These are phyloP conservation scores for Eubasilissa regina DNA, from an alignment of 1,140 invertebrate species.

Conservation along the genomic window DNA sequence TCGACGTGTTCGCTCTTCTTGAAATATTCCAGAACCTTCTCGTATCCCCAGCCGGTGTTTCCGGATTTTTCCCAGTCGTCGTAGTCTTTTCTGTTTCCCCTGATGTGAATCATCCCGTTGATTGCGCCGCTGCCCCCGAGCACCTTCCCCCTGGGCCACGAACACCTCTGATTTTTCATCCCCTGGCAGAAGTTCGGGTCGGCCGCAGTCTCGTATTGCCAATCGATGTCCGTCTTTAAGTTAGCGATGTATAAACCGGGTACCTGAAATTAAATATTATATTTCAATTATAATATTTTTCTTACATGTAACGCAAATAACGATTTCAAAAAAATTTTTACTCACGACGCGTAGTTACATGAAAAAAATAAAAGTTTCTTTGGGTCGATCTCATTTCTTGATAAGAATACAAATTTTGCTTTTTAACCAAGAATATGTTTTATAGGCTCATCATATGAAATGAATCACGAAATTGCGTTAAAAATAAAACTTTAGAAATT, in stretches of 20 bases:
- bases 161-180: conserved; percentile 64
- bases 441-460: too few relatives aligned
- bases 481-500: too few relatives aligned
- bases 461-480: too few relatives aligned
- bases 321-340: too few relatives aligned
- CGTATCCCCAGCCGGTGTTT: conserved; percentile 69
- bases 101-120: conserved; percentile 79
- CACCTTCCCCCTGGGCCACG: conserved; percentile 74
- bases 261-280: conserved; percentile 8
- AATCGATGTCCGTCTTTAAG: conserved; percentile 67
- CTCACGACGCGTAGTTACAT: too few relatives aligned
- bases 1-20: conserved; percentile 75
- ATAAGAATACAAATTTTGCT: too few relatives aligned
- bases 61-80: conserved; percentile 74
- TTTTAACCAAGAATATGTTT: too few relatives aligned
- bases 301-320: background rate
- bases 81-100: conserved; percentile 78
- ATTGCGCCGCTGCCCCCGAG: conserved; percentile 77
- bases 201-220: conserved; percentile 72
- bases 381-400: too few relatives aligned
- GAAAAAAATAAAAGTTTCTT: too few relatives aligned
- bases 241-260: conserved; percentile 36
- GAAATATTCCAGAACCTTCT: conserved; percentile 69
- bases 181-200: conserved; percentile 67
- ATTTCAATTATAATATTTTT: background rate